Conservation (phyloP, 2,113 vertebrate species). For the Rhipidura dahli region DNA sequence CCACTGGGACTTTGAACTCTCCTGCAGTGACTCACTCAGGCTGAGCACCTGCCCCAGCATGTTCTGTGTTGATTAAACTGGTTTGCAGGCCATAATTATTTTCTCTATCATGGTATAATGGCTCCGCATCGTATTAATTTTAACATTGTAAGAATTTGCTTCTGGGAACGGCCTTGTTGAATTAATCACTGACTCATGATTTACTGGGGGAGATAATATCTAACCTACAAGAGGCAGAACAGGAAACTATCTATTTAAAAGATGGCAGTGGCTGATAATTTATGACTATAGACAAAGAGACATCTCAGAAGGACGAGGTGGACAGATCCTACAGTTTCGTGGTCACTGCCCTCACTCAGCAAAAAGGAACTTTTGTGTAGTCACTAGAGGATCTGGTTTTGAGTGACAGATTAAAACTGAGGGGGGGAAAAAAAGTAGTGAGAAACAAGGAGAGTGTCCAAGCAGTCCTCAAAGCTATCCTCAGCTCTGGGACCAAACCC, state of each 20-base stretch:
- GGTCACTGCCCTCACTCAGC: background rate
- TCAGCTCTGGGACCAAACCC: background rate
- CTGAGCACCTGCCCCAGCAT: conserved; percentile 1
- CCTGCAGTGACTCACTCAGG: background rate
- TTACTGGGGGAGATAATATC: conserved; percentile 54
- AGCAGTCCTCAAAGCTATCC: background rate
- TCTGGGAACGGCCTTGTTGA: conserved; percentile 53
- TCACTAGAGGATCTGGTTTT: background rate
- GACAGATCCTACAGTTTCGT: background rate
- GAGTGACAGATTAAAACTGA: background rate
- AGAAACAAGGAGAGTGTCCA: background rate
- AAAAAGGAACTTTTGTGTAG: background rate
- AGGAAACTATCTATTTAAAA: conserved; percentile 68
- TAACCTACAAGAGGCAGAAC: conserved; percentile 53
- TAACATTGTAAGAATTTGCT: conserved; percentile 60
- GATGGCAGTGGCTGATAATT: conserved; percentile 51
- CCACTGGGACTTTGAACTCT: background rate
- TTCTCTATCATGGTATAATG: conserved; percentile 44
- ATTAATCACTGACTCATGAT: conserved; percentile 61
- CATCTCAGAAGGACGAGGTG: background rate
- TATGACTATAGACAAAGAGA: conserved; percentile 34
- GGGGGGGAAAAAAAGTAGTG: background rate
- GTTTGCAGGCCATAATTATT: conserved; percentile 52
- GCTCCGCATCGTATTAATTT: conserved; percentile 25
- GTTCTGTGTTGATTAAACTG: conserved; percentile 7